phyloP scores from a whole-genome alignment of 2,888 invertebrate species.

The Teleiodes luculella region DNA sequence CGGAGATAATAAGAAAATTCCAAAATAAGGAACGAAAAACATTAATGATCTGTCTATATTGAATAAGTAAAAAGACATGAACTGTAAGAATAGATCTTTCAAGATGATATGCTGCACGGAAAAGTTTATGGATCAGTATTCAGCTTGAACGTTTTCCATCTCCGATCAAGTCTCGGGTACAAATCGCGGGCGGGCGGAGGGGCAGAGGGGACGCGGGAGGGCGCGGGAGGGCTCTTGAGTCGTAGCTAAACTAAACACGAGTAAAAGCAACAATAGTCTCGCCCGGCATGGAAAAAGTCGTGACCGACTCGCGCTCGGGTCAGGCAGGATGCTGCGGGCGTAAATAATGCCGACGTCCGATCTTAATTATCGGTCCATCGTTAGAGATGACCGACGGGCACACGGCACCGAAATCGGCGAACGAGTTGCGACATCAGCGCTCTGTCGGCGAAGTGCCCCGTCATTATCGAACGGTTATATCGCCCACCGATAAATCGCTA shows the following conservation, averaged over 20 bases:
- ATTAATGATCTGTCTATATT: neutral
- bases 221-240: slow-evolving; percentile 30
- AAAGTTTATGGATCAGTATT: slow-evolving; percentile 6
- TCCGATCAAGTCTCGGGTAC: slow-evolving; percentile 26
- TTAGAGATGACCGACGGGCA: slow-evolving; percentile 73
- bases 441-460: slow-evolving; percentile 45
- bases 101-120: neutral
- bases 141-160: slow-evolving; percentile 10
- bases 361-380: slow-evolving; percentile 77
- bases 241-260: slow-evolving; percentile 49
- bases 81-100: neutral
- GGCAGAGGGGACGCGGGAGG: neutral
- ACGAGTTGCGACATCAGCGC: slow-evolving; percentile 60
- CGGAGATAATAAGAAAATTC: slow-evolving; percentile 4
- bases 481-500: slow-evolving; percentile 66
- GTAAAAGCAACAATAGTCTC: slow-evolving; percentile 64
- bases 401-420: slow-evolving; percentile 61
- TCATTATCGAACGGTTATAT: slow-evolving; percentile 62
- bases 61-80: neutral
- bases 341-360: slow-evolving; percentile 74
- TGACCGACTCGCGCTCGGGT: slow-evolving; percentile 65
- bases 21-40: neutral
- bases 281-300: slow-evolving; percentile 71
- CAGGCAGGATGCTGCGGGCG: slow-evolving; percentile 71
- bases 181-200: slow-evolving; percentile 30